Base-by-base conservation (phyloP, 2,888 invertebrate species). In the Perdita meconis region DNA sequence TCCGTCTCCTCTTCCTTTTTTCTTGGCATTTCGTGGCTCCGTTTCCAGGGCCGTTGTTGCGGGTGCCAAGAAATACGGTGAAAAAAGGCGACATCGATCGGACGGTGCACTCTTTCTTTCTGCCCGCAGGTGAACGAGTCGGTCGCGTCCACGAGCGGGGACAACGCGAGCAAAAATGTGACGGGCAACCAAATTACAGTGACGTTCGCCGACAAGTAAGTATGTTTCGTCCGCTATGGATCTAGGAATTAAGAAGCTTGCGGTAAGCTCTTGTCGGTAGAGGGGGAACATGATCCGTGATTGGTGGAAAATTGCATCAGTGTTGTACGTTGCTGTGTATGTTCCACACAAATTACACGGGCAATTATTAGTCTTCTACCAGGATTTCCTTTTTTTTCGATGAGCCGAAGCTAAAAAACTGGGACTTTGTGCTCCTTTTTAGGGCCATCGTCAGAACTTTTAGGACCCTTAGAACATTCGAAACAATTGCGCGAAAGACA, bases 101-200 rank as follows among this genome's bases (percentile, higher is more conserved):
- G 2, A 10, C n/a, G 53, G 30, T 6, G 30, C 6, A 6, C 6
- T 4, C 6, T 78, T 64, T 69, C 38, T 34, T 19, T 60, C 47
- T 64, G 61, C 57, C 38, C 56, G 57, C 88, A 92, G 92, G 90
- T 91, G 85, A 90, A 86, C 75, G 91, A 91, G 69, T 88, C 87
- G 57, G 94, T 93, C 88, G 93, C 93, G 81, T 93, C 93, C 77
- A 93, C 92, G 80, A 91, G 93, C 90, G 88, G 93, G 89, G 89
- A 92, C 91, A 87, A 86, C 71, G 83, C 91, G 88, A 87, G 88
- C 76, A 90, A 91, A 86, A 90, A 91, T 84, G 87, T 88, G 70
- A 87, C 91, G 70, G 90, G 85, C 85, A 90, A 89, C 86, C 91
- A 92, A 83, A 91, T 92, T 79, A 92, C 90, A 75, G 91, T 92